phyloP scores from a whole-genome alignment of 2,888 invertebrate genomes.

The Globia sparganii region DNA sequence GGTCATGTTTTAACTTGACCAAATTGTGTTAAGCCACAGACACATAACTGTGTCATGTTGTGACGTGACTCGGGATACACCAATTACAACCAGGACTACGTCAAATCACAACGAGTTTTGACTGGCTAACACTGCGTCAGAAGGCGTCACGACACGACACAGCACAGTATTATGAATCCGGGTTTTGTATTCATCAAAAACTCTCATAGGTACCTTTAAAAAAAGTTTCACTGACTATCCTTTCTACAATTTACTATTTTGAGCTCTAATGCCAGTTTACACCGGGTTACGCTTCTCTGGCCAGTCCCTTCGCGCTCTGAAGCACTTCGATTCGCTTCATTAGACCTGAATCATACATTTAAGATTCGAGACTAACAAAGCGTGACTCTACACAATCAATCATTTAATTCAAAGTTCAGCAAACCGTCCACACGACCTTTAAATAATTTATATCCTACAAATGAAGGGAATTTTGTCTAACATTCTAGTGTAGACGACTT shows the following conservation, averaged over 20 bases:
- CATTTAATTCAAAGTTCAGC: constrained; percentile 28
- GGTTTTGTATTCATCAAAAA: background rate
- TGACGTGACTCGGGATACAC: no score
- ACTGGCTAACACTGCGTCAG: background rate
- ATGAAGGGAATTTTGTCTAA: constrained; percentile 51
- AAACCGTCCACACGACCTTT: constrained; percentile 22
- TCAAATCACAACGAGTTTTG: background rate
- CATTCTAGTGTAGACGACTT: constrained; percentile 50
- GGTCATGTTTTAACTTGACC: background rate
- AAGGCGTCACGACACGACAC: no score
- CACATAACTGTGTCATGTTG: no score
- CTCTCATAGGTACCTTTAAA: background rate
- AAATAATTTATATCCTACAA: constrained; percentile 31
- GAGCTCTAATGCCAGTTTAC: background rate
- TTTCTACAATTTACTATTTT: background rate
- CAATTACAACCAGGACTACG: background rate
- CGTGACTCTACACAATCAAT: constrained; percentile 28
- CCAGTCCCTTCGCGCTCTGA: constrained; percentile 27
- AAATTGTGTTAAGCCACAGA: background rate
- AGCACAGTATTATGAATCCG: background rate
- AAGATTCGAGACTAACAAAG: constrained; percentile 27
- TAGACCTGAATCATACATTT: constrained; percentile 27
- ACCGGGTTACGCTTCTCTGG: constrained; percentile 1
- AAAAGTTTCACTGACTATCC: background rate
- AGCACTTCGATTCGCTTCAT: constrained; percentile 23